phyloP scores from a whole-genome alignment of 2,113 vertebrate species.

The Regulus satrapa region DNA sequence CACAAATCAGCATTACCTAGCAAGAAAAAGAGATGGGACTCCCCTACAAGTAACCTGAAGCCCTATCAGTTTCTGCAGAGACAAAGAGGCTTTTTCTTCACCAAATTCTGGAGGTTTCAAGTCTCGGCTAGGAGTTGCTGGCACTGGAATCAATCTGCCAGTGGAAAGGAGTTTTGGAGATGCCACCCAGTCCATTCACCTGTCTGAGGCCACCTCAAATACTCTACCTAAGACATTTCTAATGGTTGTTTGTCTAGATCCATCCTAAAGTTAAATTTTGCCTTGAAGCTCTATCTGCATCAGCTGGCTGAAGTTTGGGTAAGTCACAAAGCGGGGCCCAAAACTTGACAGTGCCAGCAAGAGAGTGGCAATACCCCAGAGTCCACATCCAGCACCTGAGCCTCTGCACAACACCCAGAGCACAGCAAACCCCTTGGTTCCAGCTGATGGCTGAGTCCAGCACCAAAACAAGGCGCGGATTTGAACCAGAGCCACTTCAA shows the following conservation, averaged over 20 bases:
- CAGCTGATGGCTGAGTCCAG: rapidly evolving
- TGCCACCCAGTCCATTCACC: neutral
- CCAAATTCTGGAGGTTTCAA: neutral
- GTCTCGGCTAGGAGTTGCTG: neutral
- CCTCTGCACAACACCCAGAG: neutral
- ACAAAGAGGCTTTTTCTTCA: neutral
- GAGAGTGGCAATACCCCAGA: neutral
- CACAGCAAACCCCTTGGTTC: neutral
- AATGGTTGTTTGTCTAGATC: neutral
- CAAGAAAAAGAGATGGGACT: neutral
- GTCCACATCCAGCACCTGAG: rapidly evolving
- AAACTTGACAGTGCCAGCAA: neutral
- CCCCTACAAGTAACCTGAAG: neutral
- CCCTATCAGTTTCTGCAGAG: neutral
- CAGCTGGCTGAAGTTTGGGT: rapidly evolving
- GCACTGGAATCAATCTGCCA: neutral
- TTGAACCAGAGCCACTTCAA: neutral
- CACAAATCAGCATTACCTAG: neutral
- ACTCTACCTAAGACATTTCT: neutral
- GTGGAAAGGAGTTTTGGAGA: neutral
- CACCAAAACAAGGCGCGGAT: neutral
- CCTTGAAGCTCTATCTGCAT: neutral
- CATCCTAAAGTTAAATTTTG: neutral
- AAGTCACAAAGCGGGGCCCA: neutral
- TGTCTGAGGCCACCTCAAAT: neutral